Evolutionary conservation across 1,140 invertebrate genomes (phyloP), one percentile per base, ranked within the genome.

Genomic region (Cepaea nemoralis): DNA sequence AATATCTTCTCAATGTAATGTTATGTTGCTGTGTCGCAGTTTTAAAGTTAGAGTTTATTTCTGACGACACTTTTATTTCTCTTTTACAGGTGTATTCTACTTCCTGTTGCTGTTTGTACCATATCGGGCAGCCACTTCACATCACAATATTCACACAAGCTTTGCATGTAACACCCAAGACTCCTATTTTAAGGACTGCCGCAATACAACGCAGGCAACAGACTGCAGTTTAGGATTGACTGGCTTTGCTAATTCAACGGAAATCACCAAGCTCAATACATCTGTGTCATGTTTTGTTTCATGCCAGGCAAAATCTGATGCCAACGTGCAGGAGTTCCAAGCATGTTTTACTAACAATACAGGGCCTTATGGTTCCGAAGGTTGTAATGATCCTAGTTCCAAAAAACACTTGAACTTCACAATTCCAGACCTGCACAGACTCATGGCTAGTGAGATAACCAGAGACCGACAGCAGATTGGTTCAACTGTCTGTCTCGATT

Each of bases 161-260:
- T 76, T 89, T 22, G 77, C 86, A 24, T 89, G 88, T 67, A 87
- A 86, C 70, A 78, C 85, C 14, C 77, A 85, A 48, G 87, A 88
- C 67, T 90, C 88, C 0, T 90, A 82, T 81, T 76, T 82, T 59
- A 33, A 81, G 37, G 87, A 87, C 80, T 87, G 87, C 73, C 37
- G 76, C 10, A 24, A 40, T 27, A 22, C 0, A 5, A 37, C 39
- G 39, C 14, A 31, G 2, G 37, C 1, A 3, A 12, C 8, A 33
- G 31, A 37, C 14, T 79, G 77, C 42, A 31, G 12, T 16, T 27
- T 35, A 31, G 42, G 59, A 42, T 40, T 79, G 0, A 27, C 59
- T 19, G 16, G 31, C 22, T 48, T 67, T n/a, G n/a, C 37, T 22
- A 67, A 67, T 79, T 59, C 42, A 0, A 69, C 77, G 3, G 35